Conservation (phyloP, 2,888 invertebrate species). For the Tachina lurida region DNA sequence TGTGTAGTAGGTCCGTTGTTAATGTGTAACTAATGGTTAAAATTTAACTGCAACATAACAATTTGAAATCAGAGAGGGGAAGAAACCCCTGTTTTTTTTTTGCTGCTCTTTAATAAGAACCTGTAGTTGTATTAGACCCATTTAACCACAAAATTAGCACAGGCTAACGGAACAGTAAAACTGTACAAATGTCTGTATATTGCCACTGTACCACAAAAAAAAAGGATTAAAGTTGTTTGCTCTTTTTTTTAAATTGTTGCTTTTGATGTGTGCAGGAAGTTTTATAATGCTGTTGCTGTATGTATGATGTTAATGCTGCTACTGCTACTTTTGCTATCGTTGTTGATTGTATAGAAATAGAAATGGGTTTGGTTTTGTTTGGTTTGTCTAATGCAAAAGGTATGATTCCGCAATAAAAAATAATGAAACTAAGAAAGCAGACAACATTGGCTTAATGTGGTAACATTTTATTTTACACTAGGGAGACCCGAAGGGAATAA, state of each 20-base stretch:
- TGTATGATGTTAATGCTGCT: not conserved
- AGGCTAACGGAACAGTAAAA: conserved; percentile 41
- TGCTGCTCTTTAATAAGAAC: not conserved
- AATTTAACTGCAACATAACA: conserved; percentile 39
- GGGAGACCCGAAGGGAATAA: too few species aligned
- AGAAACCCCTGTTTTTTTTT: not conserved
- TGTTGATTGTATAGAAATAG: not conserved
- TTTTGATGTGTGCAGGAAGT: not conserved
- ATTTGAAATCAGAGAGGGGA: not conserved
- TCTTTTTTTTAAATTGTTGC: not conserved
- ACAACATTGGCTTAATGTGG: too few species aligned
- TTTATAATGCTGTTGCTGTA: conserved; percentile 5
- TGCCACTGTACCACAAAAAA: not conserved
- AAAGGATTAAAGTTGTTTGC: not conserved
- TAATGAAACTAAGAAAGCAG: too few species aligned
- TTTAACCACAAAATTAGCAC: conserved; percentile 64
- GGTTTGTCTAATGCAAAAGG: not conserved
- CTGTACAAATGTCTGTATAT: not conserved
- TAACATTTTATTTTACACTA: too few species aligned
- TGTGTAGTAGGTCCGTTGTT: not conserved
- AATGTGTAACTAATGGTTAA: conserved; percentile 37
- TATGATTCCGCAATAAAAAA: too few species aligned
- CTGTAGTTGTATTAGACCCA: conserved; percentile 29
- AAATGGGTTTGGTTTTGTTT: conserved; percentile 14
- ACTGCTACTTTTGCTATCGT: not conserved